These are phyloP conservation scores for Eulithis prunata DNA, from an alignment of 2,888 invertebrate genomes.

Conservation along the genomic window DNA sequence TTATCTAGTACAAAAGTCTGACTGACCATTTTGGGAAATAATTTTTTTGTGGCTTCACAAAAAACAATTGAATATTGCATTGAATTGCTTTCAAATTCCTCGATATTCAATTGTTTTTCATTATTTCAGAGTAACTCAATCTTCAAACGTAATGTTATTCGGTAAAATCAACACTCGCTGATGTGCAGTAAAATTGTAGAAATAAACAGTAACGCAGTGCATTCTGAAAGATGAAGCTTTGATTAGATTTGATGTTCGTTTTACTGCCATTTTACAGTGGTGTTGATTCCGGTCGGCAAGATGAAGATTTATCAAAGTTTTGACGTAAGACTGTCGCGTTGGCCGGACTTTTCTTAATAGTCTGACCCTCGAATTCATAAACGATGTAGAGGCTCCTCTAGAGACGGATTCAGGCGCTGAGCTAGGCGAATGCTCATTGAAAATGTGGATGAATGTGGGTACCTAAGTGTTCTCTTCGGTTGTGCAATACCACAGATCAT, in stretches of 20 bases:
- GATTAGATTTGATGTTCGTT: conserved; percentile 15
- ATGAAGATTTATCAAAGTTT: background rate
- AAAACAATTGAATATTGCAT: no score
- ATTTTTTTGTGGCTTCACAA: no score
- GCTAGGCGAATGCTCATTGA: no score
- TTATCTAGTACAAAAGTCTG: no score
- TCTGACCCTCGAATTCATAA: no score
- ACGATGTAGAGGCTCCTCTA: no score
- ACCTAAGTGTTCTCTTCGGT: no score
- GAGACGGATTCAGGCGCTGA: no score
- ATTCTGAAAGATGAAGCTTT: conserved; percentile 20
- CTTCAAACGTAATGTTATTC: background rate
- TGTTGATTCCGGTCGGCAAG: conserved; percentile 23
- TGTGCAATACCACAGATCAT: no score
- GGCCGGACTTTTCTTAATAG: background rate
- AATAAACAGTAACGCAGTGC: conserved; percentile 30
- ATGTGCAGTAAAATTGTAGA: conserved; percentile 1
- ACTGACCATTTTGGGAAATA: no score
- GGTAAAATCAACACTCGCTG: conserved; percentile 2
- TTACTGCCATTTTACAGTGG: conserved; percentile 22
- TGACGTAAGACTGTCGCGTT: conserved; percentile 1
- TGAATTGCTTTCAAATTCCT: no score
- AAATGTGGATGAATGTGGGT: no score
- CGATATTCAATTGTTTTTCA: background rate
- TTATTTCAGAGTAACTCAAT: background rate